Conservation (phyloP, 92 coral and sea anemone species). For the Umimayanthus chanpuru region DNA sequence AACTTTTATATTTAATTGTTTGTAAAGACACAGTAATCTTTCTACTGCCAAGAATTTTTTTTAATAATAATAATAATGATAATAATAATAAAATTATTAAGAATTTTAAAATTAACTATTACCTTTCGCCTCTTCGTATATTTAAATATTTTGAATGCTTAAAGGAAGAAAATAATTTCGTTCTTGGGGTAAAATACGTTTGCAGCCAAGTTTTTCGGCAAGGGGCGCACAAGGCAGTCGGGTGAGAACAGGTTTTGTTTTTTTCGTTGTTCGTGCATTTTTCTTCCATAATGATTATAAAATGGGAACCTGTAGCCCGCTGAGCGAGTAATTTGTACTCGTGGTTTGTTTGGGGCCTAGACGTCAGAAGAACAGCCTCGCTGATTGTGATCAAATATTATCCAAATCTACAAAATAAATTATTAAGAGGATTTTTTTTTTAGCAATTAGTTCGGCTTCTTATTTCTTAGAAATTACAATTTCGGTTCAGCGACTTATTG, state of each 20-base stretch:
- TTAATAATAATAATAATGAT: too few species aligned
- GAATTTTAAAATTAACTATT: not conserved
- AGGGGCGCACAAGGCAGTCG: too few species aligned
- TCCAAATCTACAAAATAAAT: conserved; percentile 16
- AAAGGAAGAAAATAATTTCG: too few species aligned
- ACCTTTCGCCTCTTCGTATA: not conserved
- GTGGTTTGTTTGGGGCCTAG: not conserved
- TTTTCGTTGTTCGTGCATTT: not conserved
- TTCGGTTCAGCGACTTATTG: conserved; percentile 13
- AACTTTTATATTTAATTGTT: too few species aligned
- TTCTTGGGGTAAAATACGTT: not conserved
- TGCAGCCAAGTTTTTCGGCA: not conserved
- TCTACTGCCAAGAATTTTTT: too few species aligned
- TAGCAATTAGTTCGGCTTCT: conserved; percentile 14
- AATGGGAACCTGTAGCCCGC: not conserved
- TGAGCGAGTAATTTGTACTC: not conserved
- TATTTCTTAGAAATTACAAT: conserved; percentile 15
- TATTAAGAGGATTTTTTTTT: conserved; percentile 22
- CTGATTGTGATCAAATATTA: conserved; percentile 14
- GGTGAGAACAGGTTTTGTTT: too few species aligned
- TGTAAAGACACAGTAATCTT: too few species aligned
- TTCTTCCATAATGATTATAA: not conserved
- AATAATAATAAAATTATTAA: too few species aligned
- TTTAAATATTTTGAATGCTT: not conserved
- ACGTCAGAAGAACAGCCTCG: conserved; percentile 1